These are phyloP conservation scores for Oostethus manadensis DNA, from an alignment of 2,113 vertebrate species.

Conservation along the genomic window DNA sequence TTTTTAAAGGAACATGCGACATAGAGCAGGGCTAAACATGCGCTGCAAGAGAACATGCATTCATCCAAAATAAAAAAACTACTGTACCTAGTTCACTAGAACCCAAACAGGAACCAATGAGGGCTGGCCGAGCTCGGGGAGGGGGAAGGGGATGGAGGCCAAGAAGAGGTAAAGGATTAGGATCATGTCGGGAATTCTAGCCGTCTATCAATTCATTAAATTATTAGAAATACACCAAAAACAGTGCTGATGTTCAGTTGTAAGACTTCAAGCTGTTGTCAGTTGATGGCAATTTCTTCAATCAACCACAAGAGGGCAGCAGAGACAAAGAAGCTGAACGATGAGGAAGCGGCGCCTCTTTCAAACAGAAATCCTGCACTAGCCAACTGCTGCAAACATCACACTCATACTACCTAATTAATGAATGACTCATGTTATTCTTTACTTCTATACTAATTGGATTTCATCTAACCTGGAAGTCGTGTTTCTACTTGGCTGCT, in stretches of 20 bases:
- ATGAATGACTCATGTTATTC: not conserved
- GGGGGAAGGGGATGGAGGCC: not conserved
- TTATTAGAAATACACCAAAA: too few relatives aligned
- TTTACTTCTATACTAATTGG: not conserved
- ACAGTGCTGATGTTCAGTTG: too few relatives aligned
- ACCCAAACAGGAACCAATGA: conserved; percentile 10
- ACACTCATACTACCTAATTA: too few relatives aligned
- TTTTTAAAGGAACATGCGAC: too few relatives aligned
- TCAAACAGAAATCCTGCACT: not conserved
- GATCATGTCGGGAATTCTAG: too few relatives aligned
- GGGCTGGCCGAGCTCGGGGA: conserved; percentile 15
- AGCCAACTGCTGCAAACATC: not conserved
- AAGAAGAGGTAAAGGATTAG: too few relatives aligned
- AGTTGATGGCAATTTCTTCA: not conserved
- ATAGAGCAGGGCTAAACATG: not conserved
- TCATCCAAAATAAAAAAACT: not conserved
- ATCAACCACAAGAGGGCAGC: conserved; percentile 17
- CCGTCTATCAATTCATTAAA: too few relatives aligned
- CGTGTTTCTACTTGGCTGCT: too few relatives aligned
- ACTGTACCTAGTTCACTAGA: conserved; percentile 23
- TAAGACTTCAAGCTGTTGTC: not conserved
- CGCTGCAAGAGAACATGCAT: conserved; percentile 8
- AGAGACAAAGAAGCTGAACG: not conserved
- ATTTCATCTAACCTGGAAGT: too few relatives aligned
- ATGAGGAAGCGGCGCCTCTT: not conserved